Evolutionary conservation across 1,140 invertebrate species (phyloP).

Genomic region (Pseudobourletiella spinata): DNA sequence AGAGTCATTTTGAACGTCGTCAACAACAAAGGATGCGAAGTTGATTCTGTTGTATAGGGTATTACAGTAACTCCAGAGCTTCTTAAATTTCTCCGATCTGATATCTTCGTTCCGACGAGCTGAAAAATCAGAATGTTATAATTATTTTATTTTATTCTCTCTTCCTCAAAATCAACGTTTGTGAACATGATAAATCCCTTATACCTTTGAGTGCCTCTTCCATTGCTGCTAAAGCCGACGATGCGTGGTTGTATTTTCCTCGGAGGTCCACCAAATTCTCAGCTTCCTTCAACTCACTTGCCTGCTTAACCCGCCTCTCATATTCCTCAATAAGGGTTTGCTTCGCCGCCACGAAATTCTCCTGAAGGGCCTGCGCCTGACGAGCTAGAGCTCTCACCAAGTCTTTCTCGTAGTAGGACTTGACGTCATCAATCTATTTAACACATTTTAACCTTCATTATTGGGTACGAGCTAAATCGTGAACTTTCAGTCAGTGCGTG

Average conservation of each 20-base stretch:
- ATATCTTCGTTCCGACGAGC: slow-evolving; percentile 14
- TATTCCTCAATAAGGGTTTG: slow-evolving; percentile 11
- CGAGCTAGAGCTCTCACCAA: slow-evolving; percentile 17
- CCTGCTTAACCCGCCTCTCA: slow-evolving; percentile 13
- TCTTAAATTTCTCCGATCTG: slow-evolving; percentile 18
- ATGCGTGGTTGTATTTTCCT: slow-evolving; percentile 26
- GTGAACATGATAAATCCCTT: neutral
- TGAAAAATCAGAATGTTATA: too few relatives aligned
- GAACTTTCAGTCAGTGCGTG: too few relatives aligned
- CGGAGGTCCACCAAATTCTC: slow-evolving; percentile 26
- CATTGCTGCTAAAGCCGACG: slow-evolving; percentile 25
- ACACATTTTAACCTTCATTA: too few relatives aligned
- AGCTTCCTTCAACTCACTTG: slow-evolving; percentile 7
- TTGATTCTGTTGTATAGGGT: slow-evolving; percentile 25
- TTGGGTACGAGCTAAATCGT: too few relatives aligned
- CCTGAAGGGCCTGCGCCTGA: slow-evolving; percentile 22
- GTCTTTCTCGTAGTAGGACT: slow-evolving; percentile 15
- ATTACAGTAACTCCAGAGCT: slow-evolving; percentile 29
- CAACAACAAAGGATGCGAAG: slow-evolving; percentile 2
- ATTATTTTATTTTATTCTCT: too few relatives aligned
- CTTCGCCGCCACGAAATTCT: slow-evolving; percentile 13
- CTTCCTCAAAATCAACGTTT: too few relatives aligned
- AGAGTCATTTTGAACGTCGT: neutral
- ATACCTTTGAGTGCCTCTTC: slow-evolving; percentile 27
- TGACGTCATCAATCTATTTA: slow-evolving; percentile 16